Conservation (phyloP, 2,888 invertebrate genomes). For the Tenthredo mesomela region DNA sequence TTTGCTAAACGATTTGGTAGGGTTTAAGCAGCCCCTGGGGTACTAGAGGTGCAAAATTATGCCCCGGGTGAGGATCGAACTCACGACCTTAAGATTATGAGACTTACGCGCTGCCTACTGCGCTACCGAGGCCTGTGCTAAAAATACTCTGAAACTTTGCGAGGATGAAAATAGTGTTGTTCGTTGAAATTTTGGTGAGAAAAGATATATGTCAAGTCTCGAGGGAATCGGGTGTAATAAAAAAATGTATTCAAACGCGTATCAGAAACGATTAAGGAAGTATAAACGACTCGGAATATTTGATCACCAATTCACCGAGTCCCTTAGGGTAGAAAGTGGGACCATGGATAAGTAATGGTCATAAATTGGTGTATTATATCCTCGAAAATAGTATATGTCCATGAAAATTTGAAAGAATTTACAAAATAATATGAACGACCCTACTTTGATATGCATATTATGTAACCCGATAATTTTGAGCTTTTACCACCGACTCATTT, state of each 20-base stretch:
- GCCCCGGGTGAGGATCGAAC: conserved; percentile 97
- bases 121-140: conserved; percentile 85
- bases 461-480: not conserved
- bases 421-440: not conserved
- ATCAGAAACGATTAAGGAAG: not conserved
- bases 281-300: not conserved
- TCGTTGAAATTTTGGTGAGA: not conserved
- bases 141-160: not conserved
- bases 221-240: not conserved
- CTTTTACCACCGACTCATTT: not conserved
- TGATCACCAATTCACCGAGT: not conserved
- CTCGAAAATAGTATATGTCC: not conserved
- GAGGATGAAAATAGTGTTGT: not conserved
- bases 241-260: not conserved
- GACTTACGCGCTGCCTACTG: conserved; percentile 95
- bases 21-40: not conserved
- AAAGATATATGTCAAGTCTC: not conserved
- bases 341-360: not conserved
- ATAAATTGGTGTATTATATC: not conserved
- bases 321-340: not conserved
- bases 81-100: conserved; percentile 97
- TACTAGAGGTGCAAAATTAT: conserved; percentile 73
- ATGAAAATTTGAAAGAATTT: not conserved
- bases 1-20: not conserved
- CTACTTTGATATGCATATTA: not conserved